Conservation (phyloP, 2,797 vertebrate species). For the Cynodonichthys magdalenae region DNA sequence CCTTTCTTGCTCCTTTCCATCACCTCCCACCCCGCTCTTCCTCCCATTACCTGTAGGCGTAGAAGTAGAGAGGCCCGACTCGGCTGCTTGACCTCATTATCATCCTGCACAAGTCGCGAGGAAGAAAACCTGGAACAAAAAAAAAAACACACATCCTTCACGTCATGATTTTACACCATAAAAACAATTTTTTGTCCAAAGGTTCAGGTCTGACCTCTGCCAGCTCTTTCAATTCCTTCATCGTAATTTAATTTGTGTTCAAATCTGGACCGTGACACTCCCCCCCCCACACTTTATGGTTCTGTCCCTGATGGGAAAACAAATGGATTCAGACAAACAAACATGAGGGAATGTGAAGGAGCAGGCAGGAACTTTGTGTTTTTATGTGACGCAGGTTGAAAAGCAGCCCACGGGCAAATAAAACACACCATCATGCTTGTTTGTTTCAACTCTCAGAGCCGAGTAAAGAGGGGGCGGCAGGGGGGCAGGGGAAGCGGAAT, state of each 20-base stretch:
- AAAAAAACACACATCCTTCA: conserved; percentile 41
- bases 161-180: conserved; percentile 21
- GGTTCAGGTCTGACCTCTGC: conserved; percentile 22
- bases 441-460: conserved; percentile 5
- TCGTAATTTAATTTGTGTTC: conserved; percentile 16
- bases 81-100: conserved; percentile 30
- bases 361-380: conserved; percentile 28
- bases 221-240: conserved; percentile 39
- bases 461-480: neutral
- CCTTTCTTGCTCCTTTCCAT: conserved; percentile 49
- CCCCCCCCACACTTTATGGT: too few relatives aligned
- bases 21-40: conserved; percentile 35
- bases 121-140: conserved; percentile 16
- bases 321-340: conserved; percentile 17
- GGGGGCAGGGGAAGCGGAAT: neutral
- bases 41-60: conserved; percentile 54
- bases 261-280: conserved; percentile 31
- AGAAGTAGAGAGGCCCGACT: conserved; percentile 49
- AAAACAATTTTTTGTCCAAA: neutral
- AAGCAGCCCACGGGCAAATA: conserved; percentile 9
- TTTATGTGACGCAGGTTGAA: conserved; percentile 20
- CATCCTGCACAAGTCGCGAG: conserved; percentile 32
- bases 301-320: conserved; percentile 7
- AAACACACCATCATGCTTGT: neutral
- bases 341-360: conserved; percentile 21